phyloP scores from a whole-genome alignment of 2,797 vertebrate species.

The Threskiornis aethiopicus region DNA sequence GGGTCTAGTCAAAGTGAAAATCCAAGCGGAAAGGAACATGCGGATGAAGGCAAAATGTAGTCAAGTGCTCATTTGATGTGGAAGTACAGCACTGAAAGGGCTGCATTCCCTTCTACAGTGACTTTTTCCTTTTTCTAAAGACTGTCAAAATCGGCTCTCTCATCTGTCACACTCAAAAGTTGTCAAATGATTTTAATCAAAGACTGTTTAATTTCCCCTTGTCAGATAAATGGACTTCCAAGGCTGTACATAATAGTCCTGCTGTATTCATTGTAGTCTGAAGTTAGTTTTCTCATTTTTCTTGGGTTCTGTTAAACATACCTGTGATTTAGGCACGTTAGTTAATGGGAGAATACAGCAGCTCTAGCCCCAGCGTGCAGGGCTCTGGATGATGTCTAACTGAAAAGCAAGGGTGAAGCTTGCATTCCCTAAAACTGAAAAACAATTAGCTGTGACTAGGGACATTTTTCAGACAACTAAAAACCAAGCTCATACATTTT shows the following conservation, averaged over 20 bases:
- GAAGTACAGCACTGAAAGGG: not conserved
- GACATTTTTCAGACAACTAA: not conserved
- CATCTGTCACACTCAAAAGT: not conserved
- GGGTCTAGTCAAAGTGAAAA: not conserved
- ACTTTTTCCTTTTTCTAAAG: not conserved
- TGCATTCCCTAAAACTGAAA: not conserved
- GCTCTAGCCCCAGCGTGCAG: accelerated
- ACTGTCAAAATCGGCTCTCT: not conserved
- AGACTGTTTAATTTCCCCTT: not conserved
- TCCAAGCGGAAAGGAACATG: not conserved
- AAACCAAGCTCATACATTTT: slow-evolving; percentile 24
- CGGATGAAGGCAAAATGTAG: not conserved
- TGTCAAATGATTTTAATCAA: not conserved
- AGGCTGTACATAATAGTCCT: not conserved
- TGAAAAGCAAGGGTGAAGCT: not conserved
- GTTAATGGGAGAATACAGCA: not conserved
- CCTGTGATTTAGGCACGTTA: not conserved
- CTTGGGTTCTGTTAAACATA: not conserved
- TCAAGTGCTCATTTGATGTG: not conserved
- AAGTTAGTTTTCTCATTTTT: not conserved
- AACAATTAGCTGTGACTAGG: not conserved
- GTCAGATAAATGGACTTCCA: not conserved
- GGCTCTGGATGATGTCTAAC: not conserved
- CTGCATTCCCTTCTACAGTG: not conserved
- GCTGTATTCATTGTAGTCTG: not conserved